Percentiles rank a stretch among this genome's conserved stretches.
phyloP scores from a whole-genome alignment of 2,113 vertebrate genomes.

The Lipotes vexillifer region DNA sequence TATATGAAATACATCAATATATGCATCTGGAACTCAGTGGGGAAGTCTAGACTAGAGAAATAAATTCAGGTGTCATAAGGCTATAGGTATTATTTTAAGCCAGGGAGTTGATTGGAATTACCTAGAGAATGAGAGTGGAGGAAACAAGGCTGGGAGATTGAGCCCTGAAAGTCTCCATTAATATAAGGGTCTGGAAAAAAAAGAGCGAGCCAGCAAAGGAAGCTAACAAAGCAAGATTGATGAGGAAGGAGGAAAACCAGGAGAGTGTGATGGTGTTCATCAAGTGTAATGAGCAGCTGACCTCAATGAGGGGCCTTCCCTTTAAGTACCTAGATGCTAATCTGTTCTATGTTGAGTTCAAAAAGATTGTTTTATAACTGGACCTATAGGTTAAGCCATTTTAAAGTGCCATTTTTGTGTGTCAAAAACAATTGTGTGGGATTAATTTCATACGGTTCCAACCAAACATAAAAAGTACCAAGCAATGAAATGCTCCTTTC shows the following conservation, averaged over 20 bases:
- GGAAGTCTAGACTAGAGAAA: not conserved
- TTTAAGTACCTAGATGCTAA: not conserved
- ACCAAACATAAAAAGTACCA: not conserved
- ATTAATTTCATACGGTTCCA: not conserved
- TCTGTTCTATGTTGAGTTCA: not conserved
- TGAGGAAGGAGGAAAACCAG: not conserved
- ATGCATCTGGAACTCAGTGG: not conserved
- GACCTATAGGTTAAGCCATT: not conserved
- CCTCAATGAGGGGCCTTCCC: not conserved
- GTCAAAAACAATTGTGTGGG: not conserved
- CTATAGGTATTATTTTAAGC: not conserved
- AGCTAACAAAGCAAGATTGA: too few relatives aligned
- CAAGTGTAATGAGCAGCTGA: not conserved
- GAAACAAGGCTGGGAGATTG: not conserved
- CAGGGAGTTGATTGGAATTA: not conserved
- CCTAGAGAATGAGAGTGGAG: not conserved
- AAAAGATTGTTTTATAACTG: not conserved
- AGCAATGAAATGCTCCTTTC: not conserved
- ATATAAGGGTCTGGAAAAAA: not conserved
- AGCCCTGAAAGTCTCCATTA: not conserved
- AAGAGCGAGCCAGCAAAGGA: not conserved
- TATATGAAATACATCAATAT: too few relatives aligned
- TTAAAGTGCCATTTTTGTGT: not conserved
- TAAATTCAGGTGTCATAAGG: not conserved
- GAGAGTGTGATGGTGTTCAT: not conserved